Percentiles rank a stretch among this genome's conserved stretches.
Conservation (phyloP, 2,888 invertebrate species). For the Smittia aterrima region DNA sequence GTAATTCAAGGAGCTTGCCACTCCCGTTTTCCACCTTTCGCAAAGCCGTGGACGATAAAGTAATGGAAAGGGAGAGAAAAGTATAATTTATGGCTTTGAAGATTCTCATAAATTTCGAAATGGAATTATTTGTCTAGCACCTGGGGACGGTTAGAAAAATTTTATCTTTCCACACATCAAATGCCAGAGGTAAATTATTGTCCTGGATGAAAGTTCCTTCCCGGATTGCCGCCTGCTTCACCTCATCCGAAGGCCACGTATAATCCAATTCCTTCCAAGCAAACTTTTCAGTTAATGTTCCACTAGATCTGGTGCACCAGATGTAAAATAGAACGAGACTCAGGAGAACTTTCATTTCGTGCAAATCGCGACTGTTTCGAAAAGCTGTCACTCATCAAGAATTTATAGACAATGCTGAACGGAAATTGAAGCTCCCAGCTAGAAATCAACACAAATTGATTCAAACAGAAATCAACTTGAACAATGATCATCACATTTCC, state of each 20-base stretch:
- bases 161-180: constrained; percentile 64
- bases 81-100: constrained; percentile 31
- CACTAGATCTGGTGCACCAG: neutral
- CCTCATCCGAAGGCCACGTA: constrained; percentile 59
- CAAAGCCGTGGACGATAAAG: neutral
- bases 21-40: constrained; percentile 66
- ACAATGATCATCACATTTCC: neutral
- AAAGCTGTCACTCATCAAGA: constrained; percentile 6
- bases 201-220: constrained; percentile 58
- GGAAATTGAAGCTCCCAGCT: neutral
- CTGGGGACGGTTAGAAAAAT: constrained; percentile 61
- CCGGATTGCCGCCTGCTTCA: constrained; percentile 57
- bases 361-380: neutral
- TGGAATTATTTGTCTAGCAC: constrained; percentile 45
- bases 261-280: constrained; percentile 65
- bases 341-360: constrained; percentile 10
- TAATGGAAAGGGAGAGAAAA: constrained; percentile 1
- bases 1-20: constrained; percentile 68
- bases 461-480: neutral
- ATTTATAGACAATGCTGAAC: constrained; percentile 2
- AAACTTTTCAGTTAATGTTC: constrained; percentile 55
- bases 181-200: constrained; percentile 63
- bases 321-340: neutral
- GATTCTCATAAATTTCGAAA: constrained; percentile 17
- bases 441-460: neutral